A percentile compares a stretch with the other conserved stretches of the same genome.
These are phyloP conservation scores for Blera fallax DNA, from an alignment of 2,888 invertebrate species.

Conservation along the genomic window DNA sequence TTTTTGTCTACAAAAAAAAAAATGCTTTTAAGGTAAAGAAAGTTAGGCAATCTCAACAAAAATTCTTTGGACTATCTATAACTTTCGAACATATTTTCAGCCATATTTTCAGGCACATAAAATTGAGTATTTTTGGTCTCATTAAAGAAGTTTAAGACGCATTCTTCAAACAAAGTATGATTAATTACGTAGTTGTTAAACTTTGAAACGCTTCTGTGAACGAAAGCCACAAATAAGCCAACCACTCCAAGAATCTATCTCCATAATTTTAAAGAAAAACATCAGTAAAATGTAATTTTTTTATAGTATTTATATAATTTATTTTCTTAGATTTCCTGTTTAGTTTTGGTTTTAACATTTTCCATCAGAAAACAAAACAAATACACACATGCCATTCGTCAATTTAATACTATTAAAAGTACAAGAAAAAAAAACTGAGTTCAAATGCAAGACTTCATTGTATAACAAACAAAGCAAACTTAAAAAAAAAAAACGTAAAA, in stretches of 20 bases:
- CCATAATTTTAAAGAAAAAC: neutral
- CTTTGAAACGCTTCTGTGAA: too few relatives aligned
- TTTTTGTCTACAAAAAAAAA: too few relatives aligned
- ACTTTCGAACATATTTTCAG: too few relatives aligned
- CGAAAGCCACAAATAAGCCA: neutral
- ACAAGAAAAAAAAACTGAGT: neutral
- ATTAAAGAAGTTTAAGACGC: too few relatives aligned
- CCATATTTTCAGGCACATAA: too few relatives aligned
- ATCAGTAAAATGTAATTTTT: neutral
- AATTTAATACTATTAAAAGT: slow-evolving; percentile 21
- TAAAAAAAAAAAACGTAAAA: slow-evolving; percentile 5
- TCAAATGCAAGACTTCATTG: slow-evolving; percentile 2
- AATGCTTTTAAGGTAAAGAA: too few relatives aligned
- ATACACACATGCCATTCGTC: slow-evolving; percentile 11
- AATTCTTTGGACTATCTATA: too few relatives aligned
- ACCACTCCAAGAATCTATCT: neutral
- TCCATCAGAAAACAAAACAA: slow-evolving; percentile 50
- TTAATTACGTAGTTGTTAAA: too few relatives aligned
- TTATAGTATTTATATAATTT: slow-evolving; percentile 59
- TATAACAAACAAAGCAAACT: slow-evolving; percentile 4
- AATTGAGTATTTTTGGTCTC: too few relatives aligned
- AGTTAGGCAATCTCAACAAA: too few relatives aligned
- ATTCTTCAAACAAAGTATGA: too few relatives aligned
- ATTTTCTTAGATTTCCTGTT: slow-evolving; percentile 61
- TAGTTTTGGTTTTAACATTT: slow-evolving; percentile 62